Evolutionary conservation across 2,888 invertebrate genomes (phyloP), one percentile per base, ranked within the genome.

Genomic region (Lasioglossum figueresi): DNA sequence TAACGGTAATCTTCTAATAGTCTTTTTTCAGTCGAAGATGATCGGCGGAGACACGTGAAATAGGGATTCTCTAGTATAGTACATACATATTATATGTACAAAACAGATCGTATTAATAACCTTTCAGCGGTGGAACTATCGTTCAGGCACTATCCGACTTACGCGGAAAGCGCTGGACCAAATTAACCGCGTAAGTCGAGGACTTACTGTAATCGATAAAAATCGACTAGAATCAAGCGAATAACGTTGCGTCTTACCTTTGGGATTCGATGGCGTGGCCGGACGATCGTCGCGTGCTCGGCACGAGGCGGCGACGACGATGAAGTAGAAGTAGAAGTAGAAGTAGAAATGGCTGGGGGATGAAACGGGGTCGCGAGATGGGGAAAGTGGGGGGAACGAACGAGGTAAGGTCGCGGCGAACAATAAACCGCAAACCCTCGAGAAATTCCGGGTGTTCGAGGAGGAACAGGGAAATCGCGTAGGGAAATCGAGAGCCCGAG

Each of bases 291-390:
- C 83, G 85, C 80, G 63, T 79, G 79, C 85, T 89, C 79, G 83
- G 85, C 87, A 84, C 88, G 84, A 88, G 74, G 88, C 84, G 85
- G 85, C 85, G 87, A 78, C 89, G 89, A 88, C 83, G 89, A 88
- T 82, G 83, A 78, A 84, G 85, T 52, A 80, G 80, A 66, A 76
- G 83, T 90, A 73, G 82, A 82, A 81, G 83, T 70, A 73, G 82
- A 82, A 81, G 83, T 66, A 85, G 70, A 80, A 59, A 85, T 71
- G 72, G 80, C 76, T 77, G 85, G 76, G 40, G 70, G 31, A 37
- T 76, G 83, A 83, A 85, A 89, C 75, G 83, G 79, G 66, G 76
- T 52, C 66, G 80, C 34, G 71, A 48, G 75, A 83, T 76, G 23
- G 37, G 59, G 34, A 10, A 12, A 10, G 80, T 79, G 76, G 77